phyloP scores from a whole-genome alignment of 1,140 invertebrate genomes.

The Aphaenogaster ashmeadi region DNA sequence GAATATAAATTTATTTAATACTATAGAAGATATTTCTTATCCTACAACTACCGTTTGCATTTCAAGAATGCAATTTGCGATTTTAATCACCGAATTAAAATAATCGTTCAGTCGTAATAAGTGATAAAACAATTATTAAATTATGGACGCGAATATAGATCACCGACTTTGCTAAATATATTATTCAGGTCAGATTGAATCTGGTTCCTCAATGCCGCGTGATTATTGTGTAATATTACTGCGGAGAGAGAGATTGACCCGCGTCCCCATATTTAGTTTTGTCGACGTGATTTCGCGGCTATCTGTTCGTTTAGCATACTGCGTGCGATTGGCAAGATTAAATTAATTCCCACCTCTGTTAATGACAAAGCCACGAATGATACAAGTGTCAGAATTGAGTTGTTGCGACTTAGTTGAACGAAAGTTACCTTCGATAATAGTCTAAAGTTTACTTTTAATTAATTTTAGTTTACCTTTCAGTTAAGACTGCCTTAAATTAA shows the following conservation, averaged over 20 bases:
- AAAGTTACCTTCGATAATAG: neutral
- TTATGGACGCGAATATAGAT: neutral
- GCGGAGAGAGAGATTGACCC: constrained; percentile 45
- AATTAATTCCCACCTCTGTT: constrained; percentile 9
- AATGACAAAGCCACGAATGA: constrained; percentile 8
- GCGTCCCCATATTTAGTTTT: constrained; percentile 35
- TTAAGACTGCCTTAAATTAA: neutral
- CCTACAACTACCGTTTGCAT: neutral
- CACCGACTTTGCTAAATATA: neutral
- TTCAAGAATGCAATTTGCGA: neutral
- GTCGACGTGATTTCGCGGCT: neutral
- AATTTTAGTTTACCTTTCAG: no score
- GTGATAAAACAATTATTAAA: constrained; percentile 13
- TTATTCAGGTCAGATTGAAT: constrained; percentile 17
- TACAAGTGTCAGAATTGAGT: neutral
- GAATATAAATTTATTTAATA: constrained; percentile 1
- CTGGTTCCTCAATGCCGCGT: neutral
- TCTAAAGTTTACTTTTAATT: neutral
- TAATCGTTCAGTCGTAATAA: neutral
- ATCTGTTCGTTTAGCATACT: neutral
- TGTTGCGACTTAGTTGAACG: neutral
- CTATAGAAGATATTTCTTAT: neutral
- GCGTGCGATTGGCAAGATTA: neutral
- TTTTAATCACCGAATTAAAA: constrained; percentile 1
- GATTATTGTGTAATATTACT: constrained; percentile 31